Evolutionary conservation across 1,140 invertebrate species (phyloP), one percentile per base, ranked within the genome.

Genomic region (Planococcus citri): DNA sequence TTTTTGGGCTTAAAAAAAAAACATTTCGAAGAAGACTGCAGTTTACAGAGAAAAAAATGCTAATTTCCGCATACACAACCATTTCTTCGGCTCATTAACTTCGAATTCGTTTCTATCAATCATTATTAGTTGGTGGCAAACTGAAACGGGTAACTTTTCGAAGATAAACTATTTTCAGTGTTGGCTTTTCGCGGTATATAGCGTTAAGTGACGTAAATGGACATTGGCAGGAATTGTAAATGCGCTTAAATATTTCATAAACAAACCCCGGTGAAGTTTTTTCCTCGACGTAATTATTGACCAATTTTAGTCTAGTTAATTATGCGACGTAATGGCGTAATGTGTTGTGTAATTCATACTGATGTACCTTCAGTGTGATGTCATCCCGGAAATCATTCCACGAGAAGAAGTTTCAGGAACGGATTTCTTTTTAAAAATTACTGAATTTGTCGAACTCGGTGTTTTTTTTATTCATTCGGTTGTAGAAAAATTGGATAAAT

Each of bases 121-220:
- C 41, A 51, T 51, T n/a, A 51, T 51, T 51, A 51, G 41, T 20
- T 20, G 6, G 14, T 37, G 33, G 29, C 29, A 12, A 33, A 33
- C 4, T 33, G 29, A 33, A 12, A 33, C 12, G 29, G 29, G 41
- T 51, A 51, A 51, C 41, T 51, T 51, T 51, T 51, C n/a, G n/a
- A 51, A 51, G 41, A 51, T 20, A 51, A 51, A 51, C 41, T 51
- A 51, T 51, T 51, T 51, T 51, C 41, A 20, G 17, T 51, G 41
- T 51, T 51, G n/a, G n/a, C 12, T 33, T 33, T 33, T 33, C 29
- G n/a, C n/a, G 29, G 12, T 33, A 12, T 33, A 12, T 6, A 33
- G 29, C 29, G 41, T 51, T n/a, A n/a, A 51, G 41, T 51, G 41
- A 51, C 41, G 41, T 51, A 51, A 51, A 51, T 51, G 41, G 41